Base-by-base conservation (phyloP, 2,113 vertebrate genomes). In the Chamaea fasciata region DNA sequence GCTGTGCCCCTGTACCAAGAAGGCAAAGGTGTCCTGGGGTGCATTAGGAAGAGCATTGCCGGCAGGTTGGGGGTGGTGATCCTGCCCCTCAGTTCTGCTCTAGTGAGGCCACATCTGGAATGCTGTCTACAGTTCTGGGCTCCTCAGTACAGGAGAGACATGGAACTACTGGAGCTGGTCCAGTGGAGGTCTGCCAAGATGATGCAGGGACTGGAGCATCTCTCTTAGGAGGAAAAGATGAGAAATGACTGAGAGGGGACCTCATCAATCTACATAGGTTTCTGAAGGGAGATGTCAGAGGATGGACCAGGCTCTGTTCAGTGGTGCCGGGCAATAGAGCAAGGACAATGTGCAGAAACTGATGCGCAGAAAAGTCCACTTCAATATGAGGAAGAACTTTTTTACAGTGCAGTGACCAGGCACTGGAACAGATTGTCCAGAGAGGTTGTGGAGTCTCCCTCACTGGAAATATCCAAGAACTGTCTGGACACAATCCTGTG, bases 271-370 rank as follows among this genome's bases (percentile, higher is more conserved):
- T 67, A 1, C 31, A 30, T 44, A 21, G 62, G 9, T 26, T 11
- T 52, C 46, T 67, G 37, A 52, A 82, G 39, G 69, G 69, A 27
- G 28, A 4, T 52, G 37, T 23, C 19, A 12, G 52, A 52, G 37
- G 46, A 18, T 30, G 39, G 33, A 26, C 39, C 23, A 39, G 39
- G 15, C 52, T 46, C 37, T 59, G 20, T 52, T 67, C 28, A 19
- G 27, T 53, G 53, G 11, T 60, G 20, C n/a, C 0, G 0, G 5
- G 24, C 53, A 82, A 0, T 9, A 46, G 46, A 13, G n/a, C 19
- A 12, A 24, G 44, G 18, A 2, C 24, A 47, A 4, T 2, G 8
- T 6, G 33, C 10, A 60, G 19, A 82, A 74, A 52, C 10, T 24
- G 37, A 11, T 39, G 60, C 37, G n/a, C 9, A 30, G 26, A 19